Conservation (phyloP, 2,113 vertebrate genomes). For the Tragelaphus scriptus region DNA sequence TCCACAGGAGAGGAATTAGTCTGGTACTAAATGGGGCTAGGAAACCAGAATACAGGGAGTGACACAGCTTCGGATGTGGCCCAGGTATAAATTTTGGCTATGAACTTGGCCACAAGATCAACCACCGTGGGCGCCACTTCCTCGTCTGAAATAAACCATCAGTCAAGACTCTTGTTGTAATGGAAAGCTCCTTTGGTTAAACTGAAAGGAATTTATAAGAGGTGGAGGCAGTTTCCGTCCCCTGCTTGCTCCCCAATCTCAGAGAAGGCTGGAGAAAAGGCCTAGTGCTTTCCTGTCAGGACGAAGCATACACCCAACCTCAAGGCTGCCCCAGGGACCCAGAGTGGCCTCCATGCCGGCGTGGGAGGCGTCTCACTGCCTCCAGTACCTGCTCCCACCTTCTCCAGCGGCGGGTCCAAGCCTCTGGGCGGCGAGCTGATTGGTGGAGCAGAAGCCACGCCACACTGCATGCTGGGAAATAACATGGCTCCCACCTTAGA, state of each 20-base stretch:
- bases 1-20: neutral
- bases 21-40: neutral
- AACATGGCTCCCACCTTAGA: neutral
- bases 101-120: neutral
- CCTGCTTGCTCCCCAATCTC: neutral
- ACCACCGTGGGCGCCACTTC: neutral
- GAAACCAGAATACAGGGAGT: neutral
- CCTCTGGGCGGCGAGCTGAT: accelerated
- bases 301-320: neutral
- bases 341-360: accelerated
- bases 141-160: neutral
- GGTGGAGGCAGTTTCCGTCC: neutral
- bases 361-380: accelerated
- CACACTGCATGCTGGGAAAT: neutral
- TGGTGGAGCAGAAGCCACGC: neutral
- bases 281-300: too few relatives aligned
- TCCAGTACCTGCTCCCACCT: accelerated
- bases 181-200: neutral
- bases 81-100: neutral
- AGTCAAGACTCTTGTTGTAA: neutral
- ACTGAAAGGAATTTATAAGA: neutral
- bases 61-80: neutral
- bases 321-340: neutral
- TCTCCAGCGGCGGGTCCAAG: accelerated
- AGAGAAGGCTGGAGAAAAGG: neutral